Base-by-base conservation (phyloP, 2,113 vertebrate species). In the Gadus macrocephalus region DNA sequence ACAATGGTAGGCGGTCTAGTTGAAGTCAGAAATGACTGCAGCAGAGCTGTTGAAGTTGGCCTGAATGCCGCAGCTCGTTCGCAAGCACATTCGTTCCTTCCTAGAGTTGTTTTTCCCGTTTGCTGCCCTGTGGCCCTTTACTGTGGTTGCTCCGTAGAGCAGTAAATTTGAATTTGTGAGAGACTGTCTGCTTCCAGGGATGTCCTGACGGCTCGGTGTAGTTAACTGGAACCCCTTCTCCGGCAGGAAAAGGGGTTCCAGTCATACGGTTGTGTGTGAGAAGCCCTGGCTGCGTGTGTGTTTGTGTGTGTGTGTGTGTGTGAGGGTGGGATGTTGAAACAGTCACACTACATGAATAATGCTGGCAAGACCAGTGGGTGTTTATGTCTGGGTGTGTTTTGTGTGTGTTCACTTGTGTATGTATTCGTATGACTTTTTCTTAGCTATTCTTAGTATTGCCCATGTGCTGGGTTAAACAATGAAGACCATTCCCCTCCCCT, bases 51-150 rank as follows among this genome's bases (percentile, higher is more conserved):
- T 75, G 62, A 59, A 80, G 55, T 78, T 69, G 35, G 77, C 66
- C 75, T 78, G 64, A 75, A 78, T 76, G 78, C 68, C 69, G 59
- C 19, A 14, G 53, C 53, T 55, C 53, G 53, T 6, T 55, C 53
- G 4, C 31, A 2, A 5, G 55, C 15, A 4, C 15, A 75, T 77
- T 76, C 62, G 55, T n/a, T 58, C 55, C 75, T 77, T 76, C 62
- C 28, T 22, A 1, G 1, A 88, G 82, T 88, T 84, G 84, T 87
- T 89, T 89, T 89, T 87, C 86, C 64, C 73, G 69, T 88, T 88
- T 83, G 71, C 75, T 82, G 80, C 86, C 87, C 86, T 81, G 72
- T 85, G 81, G 88, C 85, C 74, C 85, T 90, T 90, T 83, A 72
- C 15, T 85, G 86, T 78, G 85, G 82, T 85, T 86, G 82, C 78